Percentiles rank a stretch among this genome's conserved stretches.
phyloP scores from a whole-genome alignment of 2,888 invertebrate species.

The Chloroclystis v-ata region DNA sequence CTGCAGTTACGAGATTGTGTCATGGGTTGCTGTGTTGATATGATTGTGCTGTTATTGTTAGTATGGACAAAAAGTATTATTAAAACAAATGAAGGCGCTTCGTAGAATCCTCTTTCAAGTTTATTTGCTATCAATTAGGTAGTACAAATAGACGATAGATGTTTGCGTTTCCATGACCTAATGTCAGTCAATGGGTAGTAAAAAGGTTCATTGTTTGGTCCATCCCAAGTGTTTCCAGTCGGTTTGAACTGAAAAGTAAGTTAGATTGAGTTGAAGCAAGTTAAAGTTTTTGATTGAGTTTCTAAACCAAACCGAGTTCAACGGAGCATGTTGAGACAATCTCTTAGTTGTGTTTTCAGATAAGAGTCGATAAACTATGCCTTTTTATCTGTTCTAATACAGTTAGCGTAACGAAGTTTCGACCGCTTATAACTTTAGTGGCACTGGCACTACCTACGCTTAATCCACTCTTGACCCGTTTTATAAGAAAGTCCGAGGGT shows the following conservation, averaged over 20 bases:
- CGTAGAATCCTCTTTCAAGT: not conserved
- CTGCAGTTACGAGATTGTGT: too few relatives aligned
- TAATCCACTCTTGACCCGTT: too few relatives aligned
- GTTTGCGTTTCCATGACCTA: constrained; percentile 15
- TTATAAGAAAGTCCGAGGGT: too few relatives aligned
- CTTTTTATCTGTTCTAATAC: not conserved
- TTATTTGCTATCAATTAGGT: constrained; percentile 20
- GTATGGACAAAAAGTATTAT: too few relatives aligned
- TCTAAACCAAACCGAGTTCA: constrained; percentile 3
- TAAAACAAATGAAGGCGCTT: too few relatives aligned
- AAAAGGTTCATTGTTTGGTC: constrained; percentile 3
- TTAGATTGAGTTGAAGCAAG: constrained; percentile 3
- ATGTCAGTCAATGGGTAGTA: constrained; percentile 4
- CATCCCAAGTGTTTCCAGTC: constrained; percentile 2
- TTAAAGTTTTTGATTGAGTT: constrained; percentile 5
- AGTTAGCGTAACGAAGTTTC: too few relatives aligned
- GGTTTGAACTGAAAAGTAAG: constrained; percentile 1
- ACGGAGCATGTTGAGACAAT: constrained; percentile 5
- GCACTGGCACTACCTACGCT: too few relatives aligned
- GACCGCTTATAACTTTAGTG: too few relatives aligned
- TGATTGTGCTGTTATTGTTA: too few relatives aligned
- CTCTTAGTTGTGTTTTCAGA: not conserved
- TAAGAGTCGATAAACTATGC: not conserved
- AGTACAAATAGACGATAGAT: constrained; percentile 3
- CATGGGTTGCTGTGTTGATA: too few relatives aligned